phyloP scores from a whole-genome alignment of 1,140 invertebrate genomes.

The Tetranychus urticae region DNA sequence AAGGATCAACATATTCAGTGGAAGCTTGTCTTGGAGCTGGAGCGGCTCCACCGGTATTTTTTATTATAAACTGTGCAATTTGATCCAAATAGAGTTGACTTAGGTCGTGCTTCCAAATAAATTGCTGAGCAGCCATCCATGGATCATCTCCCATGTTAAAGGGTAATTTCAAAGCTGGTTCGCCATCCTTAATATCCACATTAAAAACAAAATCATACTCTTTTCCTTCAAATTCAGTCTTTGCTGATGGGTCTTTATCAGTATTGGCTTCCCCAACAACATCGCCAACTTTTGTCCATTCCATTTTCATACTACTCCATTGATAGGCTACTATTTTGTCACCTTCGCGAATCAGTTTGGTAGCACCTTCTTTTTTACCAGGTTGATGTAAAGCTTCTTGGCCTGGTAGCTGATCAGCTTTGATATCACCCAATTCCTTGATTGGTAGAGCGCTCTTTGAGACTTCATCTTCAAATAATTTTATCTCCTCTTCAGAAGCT shows the following conservation, averaged over 20 bases:
- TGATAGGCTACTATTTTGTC: conserved; percentile 32
- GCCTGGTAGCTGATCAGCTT: conserved; percentile 58
- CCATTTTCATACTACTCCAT: conserved; percentile 42
- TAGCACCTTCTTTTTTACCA: conserved; percentile 57
- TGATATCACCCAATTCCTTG: conserved; percentile 47
- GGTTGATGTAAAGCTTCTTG: conserved; percentile 43
- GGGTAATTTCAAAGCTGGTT: conserved; percentile 62
- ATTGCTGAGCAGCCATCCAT: conserved; percentile 35
- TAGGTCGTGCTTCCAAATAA: conserved; percentile 44
- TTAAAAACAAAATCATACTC: conserved; percentile 88
- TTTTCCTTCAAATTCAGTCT: conserved; percentile 54
- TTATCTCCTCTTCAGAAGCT: conserved; percentile 32
- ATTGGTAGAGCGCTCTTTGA: conserved; percentile 32
- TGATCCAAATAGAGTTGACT: conserved; percentile 70
- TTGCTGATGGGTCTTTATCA: conserved; percentile 32
- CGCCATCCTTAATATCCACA: conserved; percentile 73
- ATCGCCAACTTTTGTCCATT: conserved; percentile 70
- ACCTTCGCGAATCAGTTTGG: conserved; percentile 51
- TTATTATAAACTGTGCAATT: conserved; percentile 83
- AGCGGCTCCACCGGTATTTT: conserved; percentile 14
- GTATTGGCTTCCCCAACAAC: conserved; percentile 52
- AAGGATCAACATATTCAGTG: conserved; percentile 21
- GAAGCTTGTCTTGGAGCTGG: not conserved
- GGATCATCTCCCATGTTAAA: conserved; percentile 52
- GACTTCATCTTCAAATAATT: conserved; percentile 38